Base-by-base conservation (phyloP, 2,888 invertebrate species). In the Labia minor region DNA sequence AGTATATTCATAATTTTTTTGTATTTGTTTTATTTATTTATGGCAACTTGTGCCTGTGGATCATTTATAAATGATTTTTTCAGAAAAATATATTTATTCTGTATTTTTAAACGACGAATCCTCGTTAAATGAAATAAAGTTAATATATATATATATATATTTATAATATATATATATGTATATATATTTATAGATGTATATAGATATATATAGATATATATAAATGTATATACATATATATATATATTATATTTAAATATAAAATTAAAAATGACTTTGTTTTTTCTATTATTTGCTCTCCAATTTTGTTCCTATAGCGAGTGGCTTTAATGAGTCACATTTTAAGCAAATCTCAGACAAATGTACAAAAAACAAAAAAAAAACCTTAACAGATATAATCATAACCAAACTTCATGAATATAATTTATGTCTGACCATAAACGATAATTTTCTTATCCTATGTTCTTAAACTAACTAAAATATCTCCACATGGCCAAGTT, bases 11-110 rank as follows among this genome's bases (percentile, higher is more conserved):
- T 61, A 67, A 67, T 61, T 69, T 64, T 71, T 71, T 67, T 70
- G 70, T 71, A 70, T 70, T 71, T 71, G 69, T 70, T 68, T n/a
- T 70, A 69, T 72, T 68, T 69, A 72, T 70, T 74, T 70, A 75
- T 76, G 76, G 76, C 77, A 76, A 77, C 76, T 77, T 77, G 77
- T 77, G 78, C 77, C 77, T 76, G 77, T 77, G 77, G 77, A 78
- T 65, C 67, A 68, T 66, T 66, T 21, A 37, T 64, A 62, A 66
- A 67, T 68, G 64, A 67, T 67, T 70, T 69, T 70, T 68, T 69
- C 19, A 66, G 64, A 16, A 66, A 77, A 76, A 76, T 72, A 75
- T 74, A 74, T 74, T 71, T 72, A 73, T 70, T 71, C 73, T 74
- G 72, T 73, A 73, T 72, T 72, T 70, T 49, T 3, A 49, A 49